These are phyloP conservation scores for Lutjanus campechanus DNA, from an alignment of 2,797 vertebrate genomes.

Conservation along the genomic window DNA sequence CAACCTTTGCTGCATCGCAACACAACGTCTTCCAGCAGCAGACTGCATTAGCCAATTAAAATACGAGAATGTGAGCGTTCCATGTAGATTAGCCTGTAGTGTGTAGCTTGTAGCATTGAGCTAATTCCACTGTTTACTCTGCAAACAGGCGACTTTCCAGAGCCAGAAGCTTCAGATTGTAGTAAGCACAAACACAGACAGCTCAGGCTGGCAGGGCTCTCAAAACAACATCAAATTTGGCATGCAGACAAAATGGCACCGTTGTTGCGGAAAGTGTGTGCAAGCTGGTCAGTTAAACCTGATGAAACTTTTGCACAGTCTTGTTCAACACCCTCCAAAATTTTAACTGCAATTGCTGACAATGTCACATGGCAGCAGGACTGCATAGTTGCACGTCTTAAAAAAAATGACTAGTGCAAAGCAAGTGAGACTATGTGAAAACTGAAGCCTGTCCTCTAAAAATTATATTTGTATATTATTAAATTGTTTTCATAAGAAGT, in stretches of 20 bases:
- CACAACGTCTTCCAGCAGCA: slow-evolving; percentile 20
- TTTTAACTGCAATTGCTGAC: neutral
- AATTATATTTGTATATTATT: no score
- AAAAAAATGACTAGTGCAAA: no score
- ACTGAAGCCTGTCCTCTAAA: no score
- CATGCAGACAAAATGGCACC: neutral
- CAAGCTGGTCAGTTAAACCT: neutral
- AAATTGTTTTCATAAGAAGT: no score
- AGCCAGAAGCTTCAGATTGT: slow-evolving; percentile 20
- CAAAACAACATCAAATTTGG: slow-evolving; percentile 18
- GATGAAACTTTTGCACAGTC: slow-evolving; percentile 20
- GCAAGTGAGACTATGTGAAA: no score
- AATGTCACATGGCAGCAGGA: neutral
- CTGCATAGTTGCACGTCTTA: neutral
- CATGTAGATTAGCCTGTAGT: neutral
- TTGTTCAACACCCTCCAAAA: neutral
- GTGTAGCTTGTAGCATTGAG: slow-evolving; percentile 7
- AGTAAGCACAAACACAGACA: slow-evolving; percentile 7
- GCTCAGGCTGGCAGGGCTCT: slow-evolving; percentile 9
- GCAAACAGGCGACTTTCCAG: slow-evolving; percentile 28
- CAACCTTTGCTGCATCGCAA: slow-evolving; percentile 5
- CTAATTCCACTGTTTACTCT: slow-evolving; percentile 22
- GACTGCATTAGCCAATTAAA: neutral
- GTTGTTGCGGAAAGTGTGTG: neutral
- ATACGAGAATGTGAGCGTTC: neutral